Evolutionary conservation across 2,113 vertebrate species (phyloP), one percentile per base, ranked within the genome.

Genomic region (Channa argus): DNA sequence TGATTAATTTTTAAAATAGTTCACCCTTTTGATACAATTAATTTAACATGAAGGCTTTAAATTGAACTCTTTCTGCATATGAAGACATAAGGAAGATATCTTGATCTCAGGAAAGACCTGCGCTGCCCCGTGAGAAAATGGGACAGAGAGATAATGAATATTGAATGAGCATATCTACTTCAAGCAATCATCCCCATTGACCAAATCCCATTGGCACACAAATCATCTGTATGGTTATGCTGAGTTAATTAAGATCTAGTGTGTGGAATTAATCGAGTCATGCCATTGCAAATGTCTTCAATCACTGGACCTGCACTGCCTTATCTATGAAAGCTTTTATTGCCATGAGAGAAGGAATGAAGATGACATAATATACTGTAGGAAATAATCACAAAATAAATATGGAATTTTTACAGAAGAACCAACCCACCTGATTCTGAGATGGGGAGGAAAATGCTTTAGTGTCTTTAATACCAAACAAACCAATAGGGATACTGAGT

Each of bases 241-340:
- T 4, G 73, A 84, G 83, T 87, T 89, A 90, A 91, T 90, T 89
- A 86, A 90, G 84, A 91, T 85, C 61, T 72, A 87, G 84, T 69
- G 73, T 74, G 74, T 65, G 75, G 88, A 83, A 84, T 85, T 82
- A 84, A 90, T 83, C 50, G 37, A 85, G 80, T 74, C 80, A 69
- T 44, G 71, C 63, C 66, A 68, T 36, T 67, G 71, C 59, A 63
- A 75, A 88, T 55, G 74, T 85, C 58, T 82, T 85, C 84, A 68
- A 66, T 86, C 60, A 77, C 58, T 33, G 51, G 56, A 70, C 65
- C 74, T 77, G 70, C 41, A 13, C 72, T 15, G 44, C 63, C 58
- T 74, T 73, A 60, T 72, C 55, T 70, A n/a, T 9, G 52, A 68
- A 53, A 38, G 15, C 34, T 41, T 81, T 64, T 24, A 58, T 62